Evolutionary conservation across 1,140 invertebrate genomes (phyloP).

Genomic region (Drosophila persimilis): DNA sequence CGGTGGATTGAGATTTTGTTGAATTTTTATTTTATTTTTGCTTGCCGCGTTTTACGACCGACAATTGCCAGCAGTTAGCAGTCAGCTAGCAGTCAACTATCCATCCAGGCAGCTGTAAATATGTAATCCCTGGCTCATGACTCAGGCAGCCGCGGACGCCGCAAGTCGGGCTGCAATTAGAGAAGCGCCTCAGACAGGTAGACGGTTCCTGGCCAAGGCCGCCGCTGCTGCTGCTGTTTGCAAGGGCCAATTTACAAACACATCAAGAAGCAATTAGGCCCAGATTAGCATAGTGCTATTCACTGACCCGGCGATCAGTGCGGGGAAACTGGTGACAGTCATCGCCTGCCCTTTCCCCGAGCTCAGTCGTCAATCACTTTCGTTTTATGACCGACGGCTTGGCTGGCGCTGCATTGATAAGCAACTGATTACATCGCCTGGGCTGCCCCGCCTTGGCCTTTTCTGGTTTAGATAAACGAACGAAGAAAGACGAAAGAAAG

Average conservation of each 20-base stretch:
- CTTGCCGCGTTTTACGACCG: conserved; percentile 57
- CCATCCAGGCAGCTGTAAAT: conserved; percentile 24
- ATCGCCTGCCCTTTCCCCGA: conserved; percentile 17
- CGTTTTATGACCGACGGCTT: conserved; percentile 54
- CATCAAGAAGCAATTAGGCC: conserved; percentile 76
- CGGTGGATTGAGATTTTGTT: conserved; percentile 30
- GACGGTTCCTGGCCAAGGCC: conserved; percentile 32
- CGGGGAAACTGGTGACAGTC: conserved; percentile 16
- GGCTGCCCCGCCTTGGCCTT: conserved; percentile 11
- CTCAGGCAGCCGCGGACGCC: conserved; percentile 36
- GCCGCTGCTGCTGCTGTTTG: conserved; percentile 20
- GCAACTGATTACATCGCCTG: conserved; percentile 18
- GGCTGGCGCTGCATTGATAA: conserved; percentile 47
- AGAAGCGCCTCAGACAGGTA: conserved; percentile 39
- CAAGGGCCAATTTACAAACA: conserved; percentile 32
- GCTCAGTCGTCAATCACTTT: conserved; percentile 54
- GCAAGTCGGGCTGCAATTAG: conserved; percentile 36
- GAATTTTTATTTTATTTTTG: conserved; percentile 38
- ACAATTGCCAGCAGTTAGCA: conserved; percentile 41
- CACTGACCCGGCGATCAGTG: conserved; percentile 27
- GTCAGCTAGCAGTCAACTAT: conserved; percentile 11
- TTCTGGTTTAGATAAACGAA: conserved; percentile 51
- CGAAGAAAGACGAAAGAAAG: conserved; percentile 17
- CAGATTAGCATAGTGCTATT: conserved; percentile 54
- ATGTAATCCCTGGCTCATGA: conserved; percentile 41